Base-by-base conservation (phyloP, 1,140 invertebrate genomes). In the Leptinotarsa defecta region DNA sequence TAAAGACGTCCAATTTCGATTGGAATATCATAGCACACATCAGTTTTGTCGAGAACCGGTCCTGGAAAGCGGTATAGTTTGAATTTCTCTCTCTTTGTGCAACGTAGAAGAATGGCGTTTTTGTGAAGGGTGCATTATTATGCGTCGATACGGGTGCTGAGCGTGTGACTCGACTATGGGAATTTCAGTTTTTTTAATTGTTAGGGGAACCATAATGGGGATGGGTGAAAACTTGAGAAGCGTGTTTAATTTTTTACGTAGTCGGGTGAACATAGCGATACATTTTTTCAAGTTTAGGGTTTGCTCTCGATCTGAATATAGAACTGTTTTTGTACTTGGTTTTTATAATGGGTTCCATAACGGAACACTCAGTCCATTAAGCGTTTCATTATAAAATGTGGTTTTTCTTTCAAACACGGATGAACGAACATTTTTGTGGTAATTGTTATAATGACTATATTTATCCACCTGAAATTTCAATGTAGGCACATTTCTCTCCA, bases 61-160 rank as follows among this genome's bases (percentile, higher is more conserved):
- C 34, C 67, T 68, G 67, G n/a, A 43, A 13, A 15, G 13, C n/a
- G 34, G 34, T 68, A 19, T 48, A 48, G 34, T 68, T 68, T 48
- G 13, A 68, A 43, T 19, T 68, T 68, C 34, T 19, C n/a, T 48
- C 67, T 70, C 68, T 70, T 70, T 70, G 34, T 70, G 13, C 49
- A 62, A 71, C 48, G 70, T 71, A 61, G 49, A 63, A 24, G 70
- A 71, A 70, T 49, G 68, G 15, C 34, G 34, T 62, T 71, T 70
- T 71, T 71, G 34, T 71, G 57, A 71, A 71, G 70, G 70, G 70
- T 71, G 52, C 57, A 71, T n/a, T 71, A 62, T 71, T 71, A 71
- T 43, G 49, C 61, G 48, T 15, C 70, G 70, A 71, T 61, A 71
- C 70, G 70, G 70, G 70, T 71, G 70, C 70, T 71, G 70, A 71